phyloP scores from a whole-genome alignment of 2,888 invertebrate species.

The Nemurella pictetii region DNA sequence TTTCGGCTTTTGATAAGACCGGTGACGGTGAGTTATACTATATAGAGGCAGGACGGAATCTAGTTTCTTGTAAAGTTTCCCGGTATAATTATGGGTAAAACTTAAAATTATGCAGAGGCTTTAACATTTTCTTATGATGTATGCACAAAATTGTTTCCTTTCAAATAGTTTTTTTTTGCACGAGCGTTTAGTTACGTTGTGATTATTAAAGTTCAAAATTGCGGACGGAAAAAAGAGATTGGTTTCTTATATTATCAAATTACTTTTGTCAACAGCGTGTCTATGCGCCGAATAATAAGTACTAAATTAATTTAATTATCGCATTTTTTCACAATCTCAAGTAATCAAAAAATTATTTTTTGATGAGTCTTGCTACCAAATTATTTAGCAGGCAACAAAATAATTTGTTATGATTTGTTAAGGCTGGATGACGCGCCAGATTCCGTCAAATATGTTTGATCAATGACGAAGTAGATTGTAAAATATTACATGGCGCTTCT shows the following conservation, averaged over 20 bases:
- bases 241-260: background rate
- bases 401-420: background rate
- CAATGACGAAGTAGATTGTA: background rate
- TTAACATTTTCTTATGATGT: background rate
- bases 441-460: background rate
- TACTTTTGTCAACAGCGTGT: background rate
- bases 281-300: background rate
- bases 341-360: background rate
- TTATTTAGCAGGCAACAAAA: constrained; percentile 11
- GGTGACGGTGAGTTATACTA: background rate
- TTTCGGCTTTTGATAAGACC: background rate
- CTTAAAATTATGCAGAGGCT: background rate
- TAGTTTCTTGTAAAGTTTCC: background rate
- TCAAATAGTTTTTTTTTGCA: background rate
- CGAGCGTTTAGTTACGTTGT: background rate
- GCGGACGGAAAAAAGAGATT: background rate
- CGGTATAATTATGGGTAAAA: background rate
- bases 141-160: background rate
- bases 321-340: background rate
- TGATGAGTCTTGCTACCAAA: constrained; percentile 10
- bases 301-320: background rate
- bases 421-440: background rate
- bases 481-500: background rate
- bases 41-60: background rate
- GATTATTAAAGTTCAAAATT: background rate